These are phyloP conservation scores for Cynaeus angustus DNA, from an alignment of 2,888 invertebrate genomes.

Conservation along the genomic window DNA sequence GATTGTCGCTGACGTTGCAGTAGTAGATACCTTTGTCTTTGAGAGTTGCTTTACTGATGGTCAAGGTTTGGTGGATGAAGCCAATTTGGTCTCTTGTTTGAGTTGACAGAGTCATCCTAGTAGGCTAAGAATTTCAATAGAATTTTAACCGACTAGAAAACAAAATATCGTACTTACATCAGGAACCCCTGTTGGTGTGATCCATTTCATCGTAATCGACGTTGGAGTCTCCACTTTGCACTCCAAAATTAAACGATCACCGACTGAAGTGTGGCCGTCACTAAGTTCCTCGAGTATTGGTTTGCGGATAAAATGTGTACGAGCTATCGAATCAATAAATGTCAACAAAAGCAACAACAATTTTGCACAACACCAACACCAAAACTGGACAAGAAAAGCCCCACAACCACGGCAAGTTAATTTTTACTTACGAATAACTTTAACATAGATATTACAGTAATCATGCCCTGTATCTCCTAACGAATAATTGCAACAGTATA, in stretches of 20 bases:
- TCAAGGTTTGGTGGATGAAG: constrained; percentile 50
- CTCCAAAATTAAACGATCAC: constrained; percentile 62
- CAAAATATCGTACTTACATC: constrained; percentile 53
- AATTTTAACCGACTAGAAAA: too few relatives aligned
- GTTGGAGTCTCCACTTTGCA: constrained; percentile 63
- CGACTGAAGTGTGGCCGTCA: constrained; percentile 66
- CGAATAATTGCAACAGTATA: constrained; percentile 63
- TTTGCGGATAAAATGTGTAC: constrained; percentile 45
- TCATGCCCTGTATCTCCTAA: constrained; percentile 42
- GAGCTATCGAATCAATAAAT: constrained; percentile 27
- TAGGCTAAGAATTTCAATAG: constrained; percentile 15
- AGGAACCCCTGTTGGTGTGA: constrained; percentile 57
- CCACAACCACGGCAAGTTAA: constrained; percentile 33
- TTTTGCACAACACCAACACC: constrained; percentile 49
- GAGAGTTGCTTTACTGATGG: constrained; percentile 56
- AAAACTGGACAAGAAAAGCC: constrained; percentile 49
- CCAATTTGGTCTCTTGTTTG: background rate
- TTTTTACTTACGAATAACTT: constrained; percentile 58
- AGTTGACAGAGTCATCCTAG: constrained; percentile 19
- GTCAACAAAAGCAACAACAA: constrained; percentile 22
- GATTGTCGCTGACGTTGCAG: constrained; percentile 65
- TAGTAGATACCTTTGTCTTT: constrained; percentile 64
- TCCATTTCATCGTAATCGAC: constrained; percentile 65
- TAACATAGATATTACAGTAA: constrained; percentile 41
- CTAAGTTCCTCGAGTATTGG: constrained; percentile 60